Evolutionary conservation across 2,888 invertebrate genomes (phyloP).

Genomic region (Nasonovia ribisnigri): DNA sequence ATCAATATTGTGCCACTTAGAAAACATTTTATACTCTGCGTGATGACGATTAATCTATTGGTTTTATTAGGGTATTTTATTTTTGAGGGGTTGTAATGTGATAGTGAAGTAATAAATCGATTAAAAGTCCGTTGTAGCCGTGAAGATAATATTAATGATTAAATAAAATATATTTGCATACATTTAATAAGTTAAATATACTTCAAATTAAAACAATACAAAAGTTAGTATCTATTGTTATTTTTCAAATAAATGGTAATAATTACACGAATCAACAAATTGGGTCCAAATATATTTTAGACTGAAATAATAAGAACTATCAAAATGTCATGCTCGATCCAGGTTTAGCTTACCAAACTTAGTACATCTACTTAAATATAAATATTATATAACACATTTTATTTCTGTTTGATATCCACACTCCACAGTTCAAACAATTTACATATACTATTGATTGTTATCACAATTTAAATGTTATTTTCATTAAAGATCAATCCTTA

Average conservation of each 20-base stretch:
- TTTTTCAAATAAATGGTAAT: not conserved
- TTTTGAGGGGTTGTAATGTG: too few species aligned
- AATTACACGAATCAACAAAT: not conserved
- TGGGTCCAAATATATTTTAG: not conserved
- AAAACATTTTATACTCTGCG: too few species aligned
- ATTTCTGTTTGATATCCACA: not conserved
- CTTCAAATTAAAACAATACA: not conserved
- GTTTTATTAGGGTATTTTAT: too few species aligned
- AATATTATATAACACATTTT: not conserved
- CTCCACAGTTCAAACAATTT: not conserved
- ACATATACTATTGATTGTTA: not conserved
- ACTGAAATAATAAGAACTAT: not conserved
- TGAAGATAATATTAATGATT: not conserved
- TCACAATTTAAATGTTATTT: not conserved
- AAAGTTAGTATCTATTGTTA: not conserved
- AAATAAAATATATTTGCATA: not conserved
- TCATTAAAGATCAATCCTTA: not conserved
- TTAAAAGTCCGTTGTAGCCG: not conserved
- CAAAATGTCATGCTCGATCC: not conserved
- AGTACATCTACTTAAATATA: not conserved
- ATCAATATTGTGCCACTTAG: too few species aligned
- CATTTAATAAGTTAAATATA: not conserved
- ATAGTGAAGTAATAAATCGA: not conserved
- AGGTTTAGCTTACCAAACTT: not conserved
- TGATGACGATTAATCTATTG: too few species aligned